Conservation (phyloP, 2,113 vertebrate species). For the Lophura nycthemera region DNA sequence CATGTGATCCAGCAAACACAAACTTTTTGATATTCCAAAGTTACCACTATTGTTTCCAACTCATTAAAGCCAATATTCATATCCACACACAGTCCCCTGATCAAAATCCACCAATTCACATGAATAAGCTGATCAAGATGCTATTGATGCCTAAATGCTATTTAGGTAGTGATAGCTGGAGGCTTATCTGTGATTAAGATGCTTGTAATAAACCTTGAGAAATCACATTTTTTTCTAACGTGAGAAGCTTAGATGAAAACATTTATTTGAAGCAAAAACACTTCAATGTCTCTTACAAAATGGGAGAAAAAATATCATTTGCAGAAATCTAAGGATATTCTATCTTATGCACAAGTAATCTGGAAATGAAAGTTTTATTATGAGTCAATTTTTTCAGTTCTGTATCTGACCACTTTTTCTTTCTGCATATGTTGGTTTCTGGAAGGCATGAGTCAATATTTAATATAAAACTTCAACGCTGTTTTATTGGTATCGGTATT, state of each 20-base stretch:
- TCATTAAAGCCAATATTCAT: background rate
- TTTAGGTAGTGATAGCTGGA: background rate
- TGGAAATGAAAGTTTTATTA: background rate
- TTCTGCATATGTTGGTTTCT: background rate
- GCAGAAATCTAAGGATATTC: background rate
- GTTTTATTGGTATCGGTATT: conserved; percentile 3
- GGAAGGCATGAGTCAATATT: conserved; percentile 41
- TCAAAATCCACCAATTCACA: background rate
- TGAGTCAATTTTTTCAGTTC: background rate
- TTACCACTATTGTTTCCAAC: background rate
- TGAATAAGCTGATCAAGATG: too few species aligned
- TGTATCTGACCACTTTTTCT: background rate
- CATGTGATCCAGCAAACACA: background rate
- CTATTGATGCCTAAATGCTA: background rate
- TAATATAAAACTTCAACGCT: background rate
- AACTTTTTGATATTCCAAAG: background rate
- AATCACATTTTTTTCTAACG: background rate
- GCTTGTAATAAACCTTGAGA: background rate
- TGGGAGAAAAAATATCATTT: background rate
- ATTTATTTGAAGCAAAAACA: background rate
- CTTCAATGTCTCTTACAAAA: background rate
- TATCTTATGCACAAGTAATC: background rate
- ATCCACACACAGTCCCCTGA: background rate
- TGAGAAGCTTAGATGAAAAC: background rate
- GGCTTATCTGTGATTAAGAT: background rate